A percentile compares a stretch with the other conserved stretches of the same genome.
These are phyloP conservation scores for Myripristis jacobus DNA, from an alignment of 2,797 vertebrate genomes.

Conservation along the genomic window DNA sequence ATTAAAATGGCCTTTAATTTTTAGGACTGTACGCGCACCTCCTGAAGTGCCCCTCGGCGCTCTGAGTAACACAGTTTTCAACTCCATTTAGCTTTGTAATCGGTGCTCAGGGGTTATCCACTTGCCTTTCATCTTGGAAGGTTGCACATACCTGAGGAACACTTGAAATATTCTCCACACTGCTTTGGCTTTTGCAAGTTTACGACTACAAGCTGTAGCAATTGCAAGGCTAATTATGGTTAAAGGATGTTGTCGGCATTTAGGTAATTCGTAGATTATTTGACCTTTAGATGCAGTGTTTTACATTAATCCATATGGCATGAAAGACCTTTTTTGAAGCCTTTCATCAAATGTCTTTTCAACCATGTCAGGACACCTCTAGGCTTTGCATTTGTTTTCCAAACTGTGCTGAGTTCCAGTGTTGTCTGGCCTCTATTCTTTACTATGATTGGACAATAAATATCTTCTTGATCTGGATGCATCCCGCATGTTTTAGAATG, in stretches of 20 bases:
- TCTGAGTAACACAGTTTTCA: slow-evolving; percentile 43
- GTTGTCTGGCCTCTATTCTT: slow-evolving; percentile 27
- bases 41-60: slow-evolving; percentile 58
- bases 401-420: slow-evolving; percentile 31
- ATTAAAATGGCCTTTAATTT: slow-evolving; percentile 78
- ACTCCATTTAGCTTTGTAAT: slow-evolving; percentile 57
- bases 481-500: no score
- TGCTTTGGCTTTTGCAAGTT: slow-evolving; percentile 20
- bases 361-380: slow-evolving; percentile 16
- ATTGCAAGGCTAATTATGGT: background rate
- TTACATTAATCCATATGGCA: slow-evolving; percentile 21
- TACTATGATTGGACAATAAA: slow-evolving; percentile 48
- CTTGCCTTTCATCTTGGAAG: slow-evolving; percentile 55
- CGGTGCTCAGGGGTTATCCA: slow-evolving; percentile 40
- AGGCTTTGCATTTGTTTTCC: slow-evolving; percentile 47
- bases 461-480: slow-evolving; percentile 52
- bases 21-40: slow-evolving; percentile 43
- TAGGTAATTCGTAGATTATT: slow-evolving; percentile 18
- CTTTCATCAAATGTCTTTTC: slow-evolving; percentile 13
- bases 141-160: slow-evolving; percentile 52
- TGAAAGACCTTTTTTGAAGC: slow-evolving; percentile 7
- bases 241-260: background rate
- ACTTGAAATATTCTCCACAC: background rate
- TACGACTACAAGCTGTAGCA: slow-evolving; percentile 2
- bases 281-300: background rate